Evolutionary conservation across 2,113 vertebrate genomes (phyloP), one percentile per base, ranked within the genome.

Genomic region (Okapia johnstoni): DNA sequence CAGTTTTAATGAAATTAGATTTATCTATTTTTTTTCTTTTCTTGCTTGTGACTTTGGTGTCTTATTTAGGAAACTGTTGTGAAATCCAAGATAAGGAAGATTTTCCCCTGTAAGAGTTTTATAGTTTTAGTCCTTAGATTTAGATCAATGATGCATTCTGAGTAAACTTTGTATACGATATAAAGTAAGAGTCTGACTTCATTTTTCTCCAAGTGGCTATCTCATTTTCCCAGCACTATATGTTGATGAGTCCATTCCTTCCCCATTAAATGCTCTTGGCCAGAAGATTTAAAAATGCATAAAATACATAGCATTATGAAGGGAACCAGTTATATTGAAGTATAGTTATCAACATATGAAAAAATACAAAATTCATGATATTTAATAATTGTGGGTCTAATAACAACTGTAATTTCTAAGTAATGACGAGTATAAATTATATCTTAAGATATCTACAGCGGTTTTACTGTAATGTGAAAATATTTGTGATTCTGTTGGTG

Each of bases 281-380:
- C 43, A 88, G 50, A 54, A 80, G 73, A 70, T 70, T 88, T 88
- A 40, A 81, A 55, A 91, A 85, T 85, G 26, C 14, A 61, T 94
- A 87, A 93, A 88, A 60, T 89, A 85, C 10, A 93, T 46, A 63
- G 43, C 23, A 88, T 86, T 93, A 54, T 76, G 85, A 96, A 80
- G 36, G n/a, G 92, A 89, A 63, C 28, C 19, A 85, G 19, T 57
- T 73, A 85, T 58, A 76, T 33, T 73, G n/a, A 93, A 46, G 54
- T 83, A 85, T 23, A 86, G n/a, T 91, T 92, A 48, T 83, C 66
- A 96, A 86, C 95, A 73, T 88, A 92, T 76, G 2, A 85, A 92
- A 94, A 92, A 81, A 92, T 66, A 46, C 19, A 30, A n/a, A 85
- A 79, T 33, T 61, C 55, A 11, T 96, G n/a, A 76, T 90, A 90